A percentile compares a stretch with the other conserved stretches of the same genome.
phyloP scores from a whole-genome alignment of 2,113 vertebrate genomes.

The Podarcis muralis region DNA sequence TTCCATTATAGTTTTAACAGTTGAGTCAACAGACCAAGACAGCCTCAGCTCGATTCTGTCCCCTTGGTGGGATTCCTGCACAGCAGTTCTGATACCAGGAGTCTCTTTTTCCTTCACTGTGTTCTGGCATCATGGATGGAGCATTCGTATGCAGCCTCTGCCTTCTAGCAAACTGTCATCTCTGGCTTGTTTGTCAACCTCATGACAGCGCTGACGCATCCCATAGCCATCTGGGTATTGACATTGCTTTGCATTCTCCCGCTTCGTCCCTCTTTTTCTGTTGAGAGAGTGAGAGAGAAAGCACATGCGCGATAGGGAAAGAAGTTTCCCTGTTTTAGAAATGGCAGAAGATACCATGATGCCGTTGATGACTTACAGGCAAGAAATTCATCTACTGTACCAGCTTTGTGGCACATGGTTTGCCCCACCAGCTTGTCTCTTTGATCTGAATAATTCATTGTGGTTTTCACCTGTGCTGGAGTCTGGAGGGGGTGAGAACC shows the following conservation, averaged over 20 bases:
- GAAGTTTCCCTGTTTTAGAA: conserved; percentile 8
- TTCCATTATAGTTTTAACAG: no score
- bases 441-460: conserved; percentile 61
- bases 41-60: no score
- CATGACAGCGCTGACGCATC: conserved; percentile 48
- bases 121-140: conserved; percentile 1
- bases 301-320: accelerated
- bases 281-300: not conserved
- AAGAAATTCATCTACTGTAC: conserved; percentile 46
- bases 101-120: not conserved
- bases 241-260: conserved; percentile 39
- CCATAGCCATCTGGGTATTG: conserved; percentile 43
- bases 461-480: conserved; percentile 26
- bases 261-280: not conserved
- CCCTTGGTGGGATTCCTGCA: not conserved
- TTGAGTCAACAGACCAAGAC: no score
- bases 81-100: accelerated
- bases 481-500: not conserved
- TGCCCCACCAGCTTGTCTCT: conserved; percentile 10
- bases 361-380: conserved; percentile 47
- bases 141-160: not conserved
- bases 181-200: conserved; percentile 24
- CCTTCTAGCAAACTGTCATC: not conserved
- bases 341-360: conserved; percentile 35
- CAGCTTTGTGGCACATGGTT: conserved; percentile 40